Base-by-base conservation (phyloP, 1,140 invertebrate genomes). In the Apis florea region DNA sequence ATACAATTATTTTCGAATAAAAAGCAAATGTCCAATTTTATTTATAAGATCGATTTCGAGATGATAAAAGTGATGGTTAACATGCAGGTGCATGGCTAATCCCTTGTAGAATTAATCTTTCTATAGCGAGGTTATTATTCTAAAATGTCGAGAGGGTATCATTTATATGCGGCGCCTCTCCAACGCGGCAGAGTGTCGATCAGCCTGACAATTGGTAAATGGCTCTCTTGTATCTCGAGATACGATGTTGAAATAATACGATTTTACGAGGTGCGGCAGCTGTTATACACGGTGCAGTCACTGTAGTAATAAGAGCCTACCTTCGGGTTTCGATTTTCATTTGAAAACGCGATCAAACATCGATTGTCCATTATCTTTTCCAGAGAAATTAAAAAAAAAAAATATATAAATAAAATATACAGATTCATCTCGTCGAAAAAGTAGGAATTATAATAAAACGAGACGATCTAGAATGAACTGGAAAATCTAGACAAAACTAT, bases 101-200 rank as follows among this genome's bases (percentile, higher is more conserved):
- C 26, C 17, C 4, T 0, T 0, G 49, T 26, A 17, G 82, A 86
- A 86, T 79, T 68, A 67, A 78, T 61, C 69, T 84, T 84, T 79
- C 71, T 61, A 66, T 63, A 61, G 40, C 70, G 59, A 58, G 76
- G 58, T 89, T 86, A 83, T 88, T 86, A 88, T 84, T 89, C 77
- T 73, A 63, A 61, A 84, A 86, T 77, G 74, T 61, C 81, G 67
- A 76, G 73, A 71, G 78, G 40, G 59, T 82, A 75, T 86, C 82
- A 85, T 89, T 88, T 76, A 84, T 86, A 59, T 85, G 80, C 73
- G 85, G 85, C 87, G 88, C 87, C 88, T 86, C 83, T 85, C 76
- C 63, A 79, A 82, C 61, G 64, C 56, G 69, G 59, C 84, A 21
- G 75, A 83, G 81, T 88, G 85, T 76, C 86, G 79, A 85, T 85